These are phyloP conservation scores for Pseudomyrmex dendroicus DNA, from an alignment of 1,140 invertebrate species.

Conservation along the genomic window DNA sequence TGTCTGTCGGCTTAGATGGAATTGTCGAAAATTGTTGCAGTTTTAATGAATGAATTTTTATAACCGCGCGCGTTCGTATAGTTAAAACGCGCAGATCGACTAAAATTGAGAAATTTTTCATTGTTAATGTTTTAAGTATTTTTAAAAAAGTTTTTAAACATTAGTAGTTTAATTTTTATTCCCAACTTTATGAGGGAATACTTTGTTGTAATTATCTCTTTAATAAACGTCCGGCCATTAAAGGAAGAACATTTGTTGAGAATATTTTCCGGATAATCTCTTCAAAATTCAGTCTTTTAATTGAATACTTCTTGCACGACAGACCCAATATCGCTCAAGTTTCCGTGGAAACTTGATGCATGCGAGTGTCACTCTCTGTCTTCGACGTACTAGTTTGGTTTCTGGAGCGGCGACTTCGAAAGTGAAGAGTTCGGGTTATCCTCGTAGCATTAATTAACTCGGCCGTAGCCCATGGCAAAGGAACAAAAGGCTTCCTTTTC, in stretches of 20 bases:
- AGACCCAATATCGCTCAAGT: background rate
- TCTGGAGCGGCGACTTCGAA: constrained; percentile 40
- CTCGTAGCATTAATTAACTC: constrained; percentile 67
- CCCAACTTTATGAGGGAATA: too few species aligned
- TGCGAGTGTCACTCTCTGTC: constrained; percentile 15
- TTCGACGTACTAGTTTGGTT: constrained; percentile 13
- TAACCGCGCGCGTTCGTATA: background rate
- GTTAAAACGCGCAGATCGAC: background rate
- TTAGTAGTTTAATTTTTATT: too few species aligned
- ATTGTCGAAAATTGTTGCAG: constrained; percentile 34
- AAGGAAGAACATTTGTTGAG: too few species aligned
- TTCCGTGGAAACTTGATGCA: constrained; percentile 14
- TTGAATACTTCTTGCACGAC: constrained; percentile 7
- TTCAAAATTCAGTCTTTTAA: background rate
- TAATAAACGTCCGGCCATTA: too few species aligned
- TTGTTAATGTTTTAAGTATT: background rate
- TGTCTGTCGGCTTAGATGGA: constrained; percentile 28
- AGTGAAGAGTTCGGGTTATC: constrained; percentile 49
- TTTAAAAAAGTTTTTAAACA: too few species aligned
- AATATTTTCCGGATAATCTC: too few species aligned
- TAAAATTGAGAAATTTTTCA: constrained; percentile 15
- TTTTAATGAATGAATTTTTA: constrained; percentile 42
- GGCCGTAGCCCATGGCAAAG: constrained; percentile 53
- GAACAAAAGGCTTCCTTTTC: constrained; percentile 67
- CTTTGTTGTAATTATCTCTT: background rate